Evolutionary conservation across 2,888 invertebrate species (phyloP).

Genomic region (Xanthia togata): DNA sequence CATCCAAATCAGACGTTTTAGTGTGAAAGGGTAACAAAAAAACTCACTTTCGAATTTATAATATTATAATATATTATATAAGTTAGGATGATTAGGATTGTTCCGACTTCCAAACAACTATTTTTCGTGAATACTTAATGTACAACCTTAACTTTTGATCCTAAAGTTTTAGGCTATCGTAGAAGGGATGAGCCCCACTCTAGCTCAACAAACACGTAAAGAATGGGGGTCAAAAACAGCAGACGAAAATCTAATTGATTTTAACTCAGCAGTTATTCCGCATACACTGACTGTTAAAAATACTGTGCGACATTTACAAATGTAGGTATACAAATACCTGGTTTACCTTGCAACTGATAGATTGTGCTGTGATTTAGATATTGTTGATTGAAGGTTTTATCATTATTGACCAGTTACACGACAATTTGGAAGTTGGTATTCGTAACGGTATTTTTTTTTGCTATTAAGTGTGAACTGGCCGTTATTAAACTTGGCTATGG

Average conservation of each 20-base stretch:
- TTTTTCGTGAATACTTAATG: no score
- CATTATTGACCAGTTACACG: neutral
- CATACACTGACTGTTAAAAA: slow-evolving; percentile 28
- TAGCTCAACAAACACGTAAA: neutral
- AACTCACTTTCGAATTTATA: no score
- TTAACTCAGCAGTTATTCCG: slow-evolving; percentile 39
- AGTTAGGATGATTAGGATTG: no score
- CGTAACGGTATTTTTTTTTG: neutral
- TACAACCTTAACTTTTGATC: no score
- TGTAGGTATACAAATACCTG: slow-evolving; percentile 6
- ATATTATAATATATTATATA: no score
- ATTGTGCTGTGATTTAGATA: slow-evolving; percentile 46
- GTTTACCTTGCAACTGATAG: slow-evolving; percentile 60
- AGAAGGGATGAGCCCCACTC: no score
- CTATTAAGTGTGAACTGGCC: neutral
- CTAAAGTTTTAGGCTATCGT: no score
- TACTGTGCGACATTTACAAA: slow-evolving; percentile 21
- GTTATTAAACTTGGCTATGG: neutral
- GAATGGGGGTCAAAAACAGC: slow-evolving; percentile 27
- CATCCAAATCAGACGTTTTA: no score
- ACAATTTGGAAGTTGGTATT: slow-evolving; percentile 14
- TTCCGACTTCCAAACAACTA: no score
- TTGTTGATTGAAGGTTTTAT: slow-evolving; percentile 30
- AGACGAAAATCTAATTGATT: slow-evolving; percentile 54
- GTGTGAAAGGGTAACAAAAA: no score